Base-by-base conservation (phyloP, 1,140 invertebrate genomes). In the Cepaea nemoralis region DNA sequence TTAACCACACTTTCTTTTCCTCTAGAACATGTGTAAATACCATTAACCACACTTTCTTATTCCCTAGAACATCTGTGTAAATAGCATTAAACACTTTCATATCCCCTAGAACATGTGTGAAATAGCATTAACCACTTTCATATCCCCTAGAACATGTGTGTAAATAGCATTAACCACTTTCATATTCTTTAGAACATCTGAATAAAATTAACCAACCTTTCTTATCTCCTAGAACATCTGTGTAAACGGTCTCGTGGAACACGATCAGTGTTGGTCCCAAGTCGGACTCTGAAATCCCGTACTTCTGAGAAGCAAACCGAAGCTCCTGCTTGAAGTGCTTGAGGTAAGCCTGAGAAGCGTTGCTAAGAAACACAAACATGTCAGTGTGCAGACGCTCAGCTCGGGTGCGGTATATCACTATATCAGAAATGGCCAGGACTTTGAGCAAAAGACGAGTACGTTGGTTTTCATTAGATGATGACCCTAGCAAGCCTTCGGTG, bases 161-260 rank as follows among this genome's bases (percentile, higher is more conserved):
- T n/a, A n/a, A n/a, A n/a, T n/a, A n/a, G n/a, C n/a, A n/a, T n/a
- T n/a, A n/a, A n/a, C n/a, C n/a, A n/a, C n/a, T n/a, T n/a, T n/a
- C n/a, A n/a, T n/a, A n/a, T n/a, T n/a, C n/a, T n/a, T 14, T 3
- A 63, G 16, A 63, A 31, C 27, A 63, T 2, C 27, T 14, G 59
- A 63, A 2, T n/a, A 63, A 6, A 6, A 63, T 16, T 8, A 63
- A 63, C 84, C 75, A 87, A 89, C 87, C 87, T 85, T 84, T 55
- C 73, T 67, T 80, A 16, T 67, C 55, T 71, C 84, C 83, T 10
- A 93, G 81, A 73, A 88, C 84, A 24, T 93, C 92, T 24, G 95
- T 96, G 85, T 96, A 93, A 77, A 93, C 91, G 1, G 96, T 96
- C 91, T 96, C 96, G 89, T 97, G 95, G 91, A 96, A 95, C 81